Percentiles rank a stretch among this genome's conserved stretches.
phyloP scores from a whole-genome alignment of 2,888 invertebrate species.

The Eugnorisma glareosa region DNA sequence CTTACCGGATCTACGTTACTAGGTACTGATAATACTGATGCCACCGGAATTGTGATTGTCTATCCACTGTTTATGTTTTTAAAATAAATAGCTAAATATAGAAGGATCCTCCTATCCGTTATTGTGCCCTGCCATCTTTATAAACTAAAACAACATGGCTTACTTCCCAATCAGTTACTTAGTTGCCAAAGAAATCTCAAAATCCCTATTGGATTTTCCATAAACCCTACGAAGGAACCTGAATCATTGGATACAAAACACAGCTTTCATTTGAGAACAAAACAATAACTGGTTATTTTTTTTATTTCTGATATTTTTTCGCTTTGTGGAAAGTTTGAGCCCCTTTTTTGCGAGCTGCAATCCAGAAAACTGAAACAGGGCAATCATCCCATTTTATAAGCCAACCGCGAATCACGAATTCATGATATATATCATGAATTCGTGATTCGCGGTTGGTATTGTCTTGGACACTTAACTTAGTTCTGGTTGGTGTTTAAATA shows the following conservation, averaged over 20 bases:
- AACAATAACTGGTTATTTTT: background rate
- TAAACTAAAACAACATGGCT: background rate
- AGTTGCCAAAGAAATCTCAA: background rate
- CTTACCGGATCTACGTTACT: conserved; percentile 14
- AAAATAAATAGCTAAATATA: background rate
- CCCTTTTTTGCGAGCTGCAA: no score
- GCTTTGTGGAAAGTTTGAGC: no score
- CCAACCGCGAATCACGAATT: no score
- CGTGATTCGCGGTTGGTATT: background rate
- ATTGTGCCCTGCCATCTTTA: background rate
- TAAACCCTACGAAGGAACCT: background rate
- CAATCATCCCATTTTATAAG: background rate
- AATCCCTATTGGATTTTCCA: background rate
- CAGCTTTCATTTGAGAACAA: background rate
- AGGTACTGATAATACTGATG: background rate
- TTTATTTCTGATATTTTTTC: background rate
- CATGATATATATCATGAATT: no score
- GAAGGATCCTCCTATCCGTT: background rate
- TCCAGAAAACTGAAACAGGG: background rate
- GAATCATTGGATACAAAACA: background rate
- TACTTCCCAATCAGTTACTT: background rate
- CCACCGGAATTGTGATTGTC: background rate
- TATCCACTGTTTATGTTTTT: conserved; percentile 1
- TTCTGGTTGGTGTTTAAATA: background rate
- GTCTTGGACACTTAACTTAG: no score